Evolutionary conservation across 2,888 invertebrate genomes (phyloP), one percentile per base, ranked within the genome.

Genomic region (Parascotia fuliginaria): DNA sequence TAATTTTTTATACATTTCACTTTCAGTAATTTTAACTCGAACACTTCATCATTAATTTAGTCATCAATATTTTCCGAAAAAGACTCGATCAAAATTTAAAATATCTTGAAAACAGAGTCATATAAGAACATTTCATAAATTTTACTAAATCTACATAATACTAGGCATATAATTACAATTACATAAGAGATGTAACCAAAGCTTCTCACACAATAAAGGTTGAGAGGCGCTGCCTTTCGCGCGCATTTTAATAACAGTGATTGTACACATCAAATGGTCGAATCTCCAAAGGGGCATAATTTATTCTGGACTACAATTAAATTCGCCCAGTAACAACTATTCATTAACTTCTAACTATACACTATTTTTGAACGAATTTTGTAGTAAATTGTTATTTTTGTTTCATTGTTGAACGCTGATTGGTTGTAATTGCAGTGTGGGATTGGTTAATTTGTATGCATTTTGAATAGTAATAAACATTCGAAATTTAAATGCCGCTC

Each of bases 301-400:
- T 83, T 80, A 75, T 74, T 70, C 19, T 66, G 79, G 78, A 79
- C 74, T 62, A 79, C 84, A 86, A 87, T 86, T 87, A 87, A 83
- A 81, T 83, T 80, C 79, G 81, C 76, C 75, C 81, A 77, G 82
- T 85, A 86, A 85, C 56, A 64, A 64, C 66, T 79, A 81, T 83
- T 84, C 81, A 87, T 85, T 86, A 85, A 31, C 58, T 77, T 74
- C 76, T 77, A 76, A 71, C 72, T 73, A 77, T 69, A 73, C 77
- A 70, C 73, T 22, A 53, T 61, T 68, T 57, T 51, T 31, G 39
- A 16, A 42, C 40, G 15, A 65, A 59, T 56, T 42, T 29, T 31
- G 39, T 48, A 45, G 42, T 42, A 62, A 57, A 62, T 62, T 65
- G 47, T 57, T 55, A 28, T 50, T 60, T 53, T 63, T 50, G 46